These are phyloP conservation scores for Chrysopilus asiliformis DNA, from an alignment of 2,888 invertebrate genomes.

Conservation along the genomic window DNA sequence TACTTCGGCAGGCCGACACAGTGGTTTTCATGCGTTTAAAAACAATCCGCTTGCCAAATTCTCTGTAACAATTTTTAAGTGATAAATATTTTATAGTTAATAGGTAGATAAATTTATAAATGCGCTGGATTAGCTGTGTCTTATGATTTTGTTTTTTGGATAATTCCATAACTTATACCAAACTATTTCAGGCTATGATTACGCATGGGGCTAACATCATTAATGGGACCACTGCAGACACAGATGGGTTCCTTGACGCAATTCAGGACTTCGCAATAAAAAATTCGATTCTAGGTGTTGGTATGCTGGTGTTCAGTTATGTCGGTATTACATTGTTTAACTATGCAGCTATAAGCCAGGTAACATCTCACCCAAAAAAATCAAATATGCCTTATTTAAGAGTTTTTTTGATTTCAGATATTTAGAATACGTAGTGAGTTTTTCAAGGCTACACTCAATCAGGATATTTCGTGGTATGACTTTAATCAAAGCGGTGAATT, in stretches of 20 bases:
- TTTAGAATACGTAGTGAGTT: conserved; percentile 50
- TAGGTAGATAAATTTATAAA: too few species aligned
- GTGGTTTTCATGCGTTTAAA: too few species aligned
- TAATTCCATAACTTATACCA: neutral
- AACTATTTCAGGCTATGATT: conserved; percentile 31
- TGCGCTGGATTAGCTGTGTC: too few species aligned
- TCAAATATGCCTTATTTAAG: conserved; percentile 40
- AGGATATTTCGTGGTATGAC: conserved; percentile 65
- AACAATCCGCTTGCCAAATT: too few species aligned
- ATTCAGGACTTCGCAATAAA: conserved; percentile 45
- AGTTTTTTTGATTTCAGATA: too few species aligned
- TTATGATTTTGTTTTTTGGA: neutral
- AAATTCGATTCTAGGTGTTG: conserved; percentile 46
- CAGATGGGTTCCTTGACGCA: conserved; percentile 36
- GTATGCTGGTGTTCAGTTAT: conserved; percentile 49
- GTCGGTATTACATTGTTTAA: conserved; percentile 53
- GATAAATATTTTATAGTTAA: too few species aligned
- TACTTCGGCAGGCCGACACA: too few species aligned
- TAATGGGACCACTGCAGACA: conserved; percentile 20
- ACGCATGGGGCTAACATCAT: conserved; percentile 16
- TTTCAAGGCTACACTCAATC: conserved; percentile 52
- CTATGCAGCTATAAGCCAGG: conserved; percentile 55
- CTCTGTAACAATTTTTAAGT: too few species aligned
- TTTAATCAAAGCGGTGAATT: conserved; percentile 58
- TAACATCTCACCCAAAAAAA: conserved; percentile 24